Conservation (phyloP, 2,113 vertebrate genomes). For the Forbesichthys papilliferus region DNA sequence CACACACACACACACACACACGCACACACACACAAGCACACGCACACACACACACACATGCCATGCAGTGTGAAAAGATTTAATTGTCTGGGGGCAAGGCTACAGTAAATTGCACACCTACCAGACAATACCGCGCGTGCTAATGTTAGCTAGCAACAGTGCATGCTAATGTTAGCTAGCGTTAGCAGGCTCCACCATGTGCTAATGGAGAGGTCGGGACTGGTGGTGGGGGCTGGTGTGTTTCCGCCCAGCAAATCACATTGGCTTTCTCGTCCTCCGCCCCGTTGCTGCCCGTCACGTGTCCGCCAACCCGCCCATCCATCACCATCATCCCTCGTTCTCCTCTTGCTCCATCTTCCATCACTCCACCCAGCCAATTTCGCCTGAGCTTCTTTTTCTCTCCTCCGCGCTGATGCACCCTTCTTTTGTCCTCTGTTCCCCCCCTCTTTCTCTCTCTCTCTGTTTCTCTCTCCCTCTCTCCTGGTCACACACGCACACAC, state of each 20-base stretch:
- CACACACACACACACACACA: not conserved
- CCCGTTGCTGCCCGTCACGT: constrained; percentile 44
- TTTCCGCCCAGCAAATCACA: constrained; percentile 54
- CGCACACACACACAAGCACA: constrained; percentile 10
- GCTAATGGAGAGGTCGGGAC: constrained; percentile 59
- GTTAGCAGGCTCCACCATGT: constrained; percentile 60
- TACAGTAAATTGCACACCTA: constrained; percentile 68
- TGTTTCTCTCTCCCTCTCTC: not conserved
- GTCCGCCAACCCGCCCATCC: constrained; percentile 71
- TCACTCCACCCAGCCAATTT: constrained; percentile 72
- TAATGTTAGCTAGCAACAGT: not conserved
- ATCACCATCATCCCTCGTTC: constrained; percentile 69
- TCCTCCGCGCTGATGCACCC: constrained; percentile 32
- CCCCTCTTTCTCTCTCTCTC: constrained; percentile 15
- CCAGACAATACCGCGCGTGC: constrained; percentile 51
- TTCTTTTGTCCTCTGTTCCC: constrained; percentile 58
- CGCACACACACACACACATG: constrained; percentile 20
- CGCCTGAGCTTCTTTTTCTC: constrained; percentile 65
- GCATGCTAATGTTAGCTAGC: constrained; percentile 19
- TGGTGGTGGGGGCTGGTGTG: constrained; percentile 4
- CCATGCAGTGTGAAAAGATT: constrained; percentile 46
- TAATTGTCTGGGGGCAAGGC: constrained; percentile 68
- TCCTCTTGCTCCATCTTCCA: constrained; percentile 65
- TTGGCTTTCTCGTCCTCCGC: constrained; percentile 28
- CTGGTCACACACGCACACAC: not conserved